Conservation (phyloP, 2,888 invertebrate genomes). For the Hylaea fasciaria region DNA sequence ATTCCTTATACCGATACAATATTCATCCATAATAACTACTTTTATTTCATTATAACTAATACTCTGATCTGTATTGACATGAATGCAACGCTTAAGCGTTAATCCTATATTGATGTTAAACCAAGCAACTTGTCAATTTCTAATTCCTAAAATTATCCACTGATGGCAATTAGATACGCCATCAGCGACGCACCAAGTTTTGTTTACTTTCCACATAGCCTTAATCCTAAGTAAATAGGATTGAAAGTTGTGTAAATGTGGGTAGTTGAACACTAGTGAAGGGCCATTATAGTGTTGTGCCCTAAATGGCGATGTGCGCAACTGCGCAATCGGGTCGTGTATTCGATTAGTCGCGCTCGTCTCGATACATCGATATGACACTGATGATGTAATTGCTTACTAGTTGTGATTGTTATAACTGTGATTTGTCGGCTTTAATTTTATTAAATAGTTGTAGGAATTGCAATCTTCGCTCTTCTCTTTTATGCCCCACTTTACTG, state of each 20-base stretch:
- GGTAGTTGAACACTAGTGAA: slow-evolving; percentile 16
- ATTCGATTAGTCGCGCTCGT: slow-evolving; percentile 67
- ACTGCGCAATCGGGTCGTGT: slow-evolving; percentile 51
- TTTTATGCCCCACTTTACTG: no score
- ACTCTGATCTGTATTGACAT: not conserved
- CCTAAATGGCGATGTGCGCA: slow-evolving; percentile 48
- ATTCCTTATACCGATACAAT: no score
- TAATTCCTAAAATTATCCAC: slow-evolving; percentile 56
- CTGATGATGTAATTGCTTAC: slow-evolving; percentile 68
- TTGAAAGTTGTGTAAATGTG: slow-evolving; percentile 7
- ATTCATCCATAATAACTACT: no score
- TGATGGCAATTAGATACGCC: slow-evolving; percentile 33
- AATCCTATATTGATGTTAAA: slow-evolving; percentile 8
- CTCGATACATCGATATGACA: slow-evolving; percentile 67
- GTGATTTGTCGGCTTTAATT: not conserved
- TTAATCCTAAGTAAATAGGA: not conserved
- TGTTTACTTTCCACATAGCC: not conserved
- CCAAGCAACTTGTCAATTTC: slow-evolving; percentile 51
- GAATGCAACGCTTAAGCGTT: not conserved
- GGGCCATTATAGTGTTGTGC: slow-evolving; percentile 31
- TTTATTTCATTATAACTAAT: no score
- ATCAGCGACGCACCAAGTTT: not conserved
- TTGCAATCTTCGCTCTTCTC: no score
- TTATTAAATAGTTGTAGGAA: no score
- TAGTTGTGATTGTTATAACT: slow-evolving; percentile 37